A percentile compares a stretch with the other conserved stretches of the same genome.
Evolutionary conservation across 2,888 invertebrate genomes (phyloP).

Genomic region (Pyrrhia umbra): DNA sequence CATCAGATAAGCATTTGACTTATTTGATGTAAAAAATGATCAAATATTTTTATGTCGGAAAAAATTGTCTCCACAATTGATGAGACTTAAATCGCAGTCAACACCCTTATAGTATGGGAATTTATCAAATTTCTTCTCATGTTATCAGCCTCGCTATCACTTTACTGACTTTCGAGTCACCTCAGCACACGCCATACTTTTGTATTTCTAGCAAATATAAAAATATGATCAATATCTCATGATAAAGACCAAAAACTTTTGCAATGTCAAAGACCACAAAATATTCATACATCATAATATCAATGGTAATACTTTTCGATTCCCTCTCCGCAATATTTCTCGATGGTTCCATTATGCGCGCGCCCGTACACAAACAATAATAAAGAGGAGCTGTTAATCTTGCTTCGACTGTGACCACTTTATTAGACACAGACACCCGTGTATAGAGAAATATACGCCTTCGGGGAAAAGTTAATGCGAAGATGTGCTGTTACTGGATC

Average conservation of each 20-base stretch:
- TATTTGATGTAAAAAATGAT: too few relatives aligned
- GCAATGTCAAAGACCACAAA: slow-evolving; percentile 22
- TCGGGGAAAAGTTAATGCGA: slow-evolving; percentile 79
- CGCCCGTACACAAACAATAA: slow-evolving; percentile 81
- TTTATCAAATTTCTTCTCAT: too few relatives aligned
- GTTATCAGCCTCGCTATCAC: too few relatives aligned
- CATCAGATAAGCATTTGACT: too few relatives aligned
- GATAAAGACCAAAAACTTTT: slow-evolving; percentile 3
- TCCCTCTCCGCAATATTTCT: slow-evolving; percentile 56
- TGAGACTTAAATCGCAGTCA: too few relatives aligned
- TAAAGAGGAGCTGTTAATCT: slow-evolving; percentile 87
- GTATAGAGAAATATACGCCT: slow-evolving; percentile 88
- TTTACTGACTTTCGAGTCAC: too few relatives aligned
- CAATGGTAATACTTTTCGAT: slow-evolving; percentile 33
- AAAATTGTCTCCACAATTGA: too few relatives aligned
- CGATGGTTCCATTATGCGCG: slow-evolving; percentile 65
- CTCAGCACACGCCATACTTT: too few relatives aligned
- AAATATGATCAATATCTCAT: slow-evolving; percentile 14
- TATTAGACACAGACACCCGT: slow-evolving; percentile 86
- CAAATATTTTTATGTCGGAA: too few relatives aligned
- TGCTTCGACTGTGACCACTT: slow-evolving; percentile 89
- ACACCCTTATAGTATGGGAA: too few relatives aligned
- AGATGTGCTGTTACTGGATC: slow-evolving; percentile 66
- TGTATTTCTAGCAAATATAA: not conserved
- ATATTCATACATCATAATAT: slow-evolving; percentile 55